These are phyloP conservation scores for Saccostrea cuccullata DNA, from an alignment of 1,140 invertebrate species.

Conservation along the genomic window DNA sequence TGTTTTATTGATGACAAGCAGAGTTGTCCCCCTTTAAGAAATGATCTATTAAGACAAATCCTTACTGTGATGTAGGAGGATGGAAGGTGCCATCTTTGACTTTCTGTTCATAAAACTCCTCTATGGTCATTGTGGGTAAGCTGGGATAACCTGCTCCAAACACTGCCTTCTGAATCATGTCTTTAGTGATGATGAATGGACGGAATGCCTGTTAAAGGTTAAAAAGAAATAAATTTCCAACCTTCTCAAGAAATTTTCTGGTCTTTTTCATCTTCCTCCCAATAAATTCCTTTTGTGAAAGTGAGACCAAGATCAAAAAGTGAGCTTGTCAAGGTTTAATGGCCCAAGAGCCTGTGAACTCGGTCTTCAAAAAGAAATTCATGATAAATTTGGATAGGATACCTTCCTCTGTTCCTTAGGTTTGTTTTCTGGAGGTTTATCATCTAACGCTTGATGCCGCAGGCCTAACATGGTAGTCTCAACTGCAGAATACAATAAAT, in stretches of 20 bases:
- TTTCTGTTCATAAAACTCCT: slow-evolving; percentile 96
- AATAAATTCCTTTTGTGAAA: no score
- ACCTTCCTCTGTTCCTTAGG: background rate
- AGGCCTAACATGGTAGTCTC: background rate
- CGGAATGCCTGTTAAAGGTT: slow-evolving; percentile 79
- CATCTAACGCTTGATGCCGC: background rate
- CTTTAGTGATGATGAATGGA: slow-evolving; percentile 95
- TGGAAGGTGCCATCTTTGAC: slow-evolving; percentile 68
- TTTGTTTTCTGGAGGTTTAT: background rate
- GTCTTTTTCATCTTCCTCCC: no score
- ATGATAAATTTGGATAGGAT: background rate
- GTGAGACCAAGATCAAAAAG: no score
- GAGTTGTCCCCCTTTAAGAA: no score
- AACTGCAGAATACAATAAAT: background rate
- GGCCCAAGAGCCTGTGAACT: no score
- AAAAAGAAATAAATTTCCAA: slow-evolving; percentile 2
- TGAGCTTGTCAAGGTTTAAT: no score
- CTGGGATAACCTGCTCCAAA: slow-evolving; percentile 97
- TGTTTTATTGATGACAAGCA: no score
- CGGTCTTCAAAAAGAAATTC: no score
- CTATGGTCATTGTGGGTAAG: slow-evolving; percentile 92
- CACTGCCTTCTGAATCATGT: slow-evolving; percentile 93
- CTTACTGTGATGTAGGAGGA: slow-evolving; percentile 40
- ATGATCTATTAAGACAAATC: no score
- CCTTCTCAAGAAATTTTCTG: background rate